Conservation (phyloP, 2,888 invertebrate genomes). For the Eupithecia exiguata region DNA sequence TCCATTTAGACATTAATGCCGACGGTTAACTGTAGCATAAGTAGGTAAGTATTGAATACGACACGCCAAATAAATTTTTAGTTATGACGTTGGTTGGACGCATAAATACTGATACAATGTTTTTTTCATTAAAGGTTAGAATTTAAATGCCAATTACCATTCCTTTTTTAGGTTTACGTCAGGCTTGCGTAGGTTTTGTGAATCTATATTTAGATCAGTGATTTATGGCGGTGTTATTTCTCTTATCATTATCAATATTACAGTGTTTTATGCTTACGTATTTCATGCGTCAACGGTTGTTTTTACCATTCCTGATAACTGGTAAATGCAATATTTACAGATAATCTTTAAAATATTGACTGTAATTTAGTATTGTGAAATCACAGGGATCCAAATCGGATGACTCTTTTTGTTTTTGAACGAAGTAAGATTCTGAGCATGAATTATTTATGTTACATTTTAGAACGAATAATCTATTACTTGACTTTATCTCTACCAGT, state of each 20-base stretch:
- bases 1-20: neutral
- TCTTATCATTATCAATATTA: neutral
- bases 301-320: neutral
- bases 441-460: neutral
- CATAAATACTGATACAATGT: neutral
- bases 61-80: neutral
- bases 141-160: constrained; percentile 15
- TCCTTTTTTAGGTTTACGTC: neutral
- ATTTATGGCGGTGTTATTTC: constrained; percentile 11
- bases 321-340: neutral
- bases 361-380: neutral
- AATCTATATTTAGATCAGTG: constrained; percentile 8
- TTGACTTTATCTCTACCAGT: neutral
- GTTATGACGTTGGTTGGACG: neutral
- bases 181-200: neutral
- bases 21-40: neutral
- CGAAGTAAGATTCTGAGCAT: neutral
- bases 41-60: neutral
- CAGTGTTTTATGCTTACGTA: neutral
- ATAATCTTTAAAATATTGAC: neutral
- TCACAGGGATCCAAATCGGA: neutral
- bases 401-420: neutral
- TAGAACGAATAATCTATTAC: neutral
- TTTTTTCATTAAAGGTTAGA: constrained; percentile 1
- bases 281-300: neutral